Evolutionary conservation across 2,888 invertebrate species (phyloP), one percentile per base, ranked within the genome.

Genomic region (Hirudinaria manillensis): DNA sequence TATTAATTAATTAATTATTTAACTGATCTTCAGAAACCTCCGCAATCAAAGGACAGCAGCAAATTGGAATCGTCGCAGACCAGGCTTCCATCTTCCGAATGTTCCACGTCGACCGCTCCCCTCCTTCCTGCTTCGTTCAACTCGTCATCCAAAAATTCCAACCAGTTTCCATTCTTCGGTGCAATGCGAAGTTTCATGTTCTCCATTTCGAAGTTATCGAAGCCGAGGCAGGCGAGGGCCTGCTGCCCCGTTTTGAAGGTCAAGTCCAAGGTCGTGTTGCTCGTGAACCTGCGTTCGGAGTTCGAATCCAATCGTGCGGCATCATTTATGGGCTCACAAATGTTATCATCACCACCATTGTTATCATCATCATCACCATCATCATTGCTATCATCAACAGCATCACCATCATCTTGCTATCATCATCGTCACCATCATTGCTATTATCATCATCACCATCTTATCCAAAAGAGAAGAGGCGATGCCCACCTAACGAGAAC

Each of bases 221-320:
- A 84, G 72, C 85, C 81, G 24, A 87, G 78, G 4, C 55, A 34
- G 34, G 87, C 83, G 32, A 98, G 85, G 3, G 96, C 96, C 79
- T 91, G 90, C 82, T 92, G 91, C 0, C 96, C 94, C 82, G 93
- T 92, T 80, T 92, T 89, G 84, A 96, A 95, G 13, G 95, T 94
- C 36, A 97, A 90, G 90, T 93, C 93, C 87, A 97, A 90, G 24
- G 92, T 91, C 77, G 90, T 92, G 34, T 91, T 91, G 86, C 95
- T 95, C 78, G 87, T 86, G 78, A 77, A 76, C 61, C 56, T 78
- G 51, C 38, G 72, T 75, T 55, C 36, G 66, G 51, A 24, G 55
- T 51, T 21, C 38, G n/a, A 76, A 72, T 3, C 24, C 3, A n/a
- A 4, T 29, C 13, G 29, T 27, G 24, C 13, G 10, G 24, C 34